Conservation (phyloP, 1,140 invertebrate genomes). For the Arion vulgaris region DNA sequence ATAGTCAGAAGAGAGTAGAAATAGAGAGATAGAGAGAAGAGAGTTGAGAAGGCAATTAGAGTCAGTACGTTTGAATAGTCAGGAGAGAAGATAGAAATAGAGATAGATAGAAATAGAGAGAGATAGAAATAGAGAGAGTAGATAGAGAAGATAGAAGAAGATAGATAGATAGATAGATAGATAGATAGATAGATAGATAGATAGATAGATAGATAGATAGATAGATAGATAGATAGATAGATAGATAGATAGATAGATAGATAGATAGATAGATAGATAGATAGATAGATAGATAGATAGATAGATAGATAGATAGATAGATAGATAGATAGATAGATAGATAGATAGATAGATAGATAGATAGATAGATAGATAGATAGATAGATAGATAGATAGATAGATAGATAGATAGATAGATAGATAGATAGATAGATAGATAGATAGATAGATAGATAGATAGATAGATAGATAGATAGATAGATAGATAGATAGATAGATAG, state of each 20-base stretch:
- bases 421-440: no score
- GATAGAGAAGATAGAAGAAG: neutral
- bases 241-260: neutral
- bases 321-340: constrained; percentile 6
- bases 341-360: neutral
- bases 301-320: constrained; percentile 6
- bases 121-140: neutral
- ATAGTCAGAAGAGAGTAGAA: no score
- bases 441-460: no score
- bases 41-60: neutral
- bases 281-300: neutral
- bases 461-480: no score
- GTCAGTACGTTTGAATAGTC: neutral
- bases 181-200: neutral
- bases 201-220: neutral
- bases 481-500: no score
- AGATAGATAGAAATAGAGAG: neutral
- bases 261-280: neutral
- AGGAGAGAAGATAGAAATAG: neutral
- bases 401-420: no score
- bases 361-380: neutral
- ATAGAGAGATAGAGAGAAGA: neutral
- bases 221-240: neutral
- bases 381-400: no score
- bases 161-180: neutral